phyloP scores from a whole-genome alignment of 2,797 vertebrate species.

The Pteronotus mesoamericanus region DNA sequence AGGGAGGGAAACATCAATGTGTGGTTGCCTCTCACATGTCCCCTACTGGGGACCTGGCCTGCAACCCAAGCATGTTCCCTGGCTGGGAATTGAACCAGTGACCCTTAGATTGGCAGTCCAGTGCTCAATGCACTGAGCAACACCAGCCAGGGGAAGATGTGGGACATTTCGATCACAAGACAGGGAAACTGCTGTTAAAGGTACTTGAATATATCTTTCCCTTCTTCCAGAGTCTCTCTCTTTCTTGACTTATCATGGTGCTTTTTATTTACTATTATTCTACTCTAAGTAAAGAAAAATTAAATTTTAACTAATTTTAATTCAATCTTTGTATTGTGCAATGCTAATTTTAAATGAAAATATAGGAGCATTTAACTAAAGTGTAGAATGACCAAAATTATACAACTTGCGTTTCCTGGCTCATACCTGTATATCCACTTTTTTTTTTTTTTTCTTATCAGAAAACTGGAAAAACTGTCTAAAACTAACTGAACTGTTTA shows the following conservation, averaged over 20 bases:
- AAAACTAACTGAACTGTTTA: not conserved
- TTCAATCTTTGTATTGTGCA: not conserved
- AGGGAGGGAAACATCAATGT: no score
- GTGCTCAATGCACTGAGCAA: no score
- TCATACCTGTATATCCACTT: not conserved
- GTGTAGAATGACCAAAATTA: not conserved
- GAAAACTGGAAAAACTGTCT: not conserved
- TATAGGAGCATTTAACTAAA: not conserved
- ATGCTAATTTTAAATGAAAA: not conserved
- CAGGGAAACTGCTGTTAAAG: not conserved
- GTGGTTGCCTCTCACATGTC: no score
- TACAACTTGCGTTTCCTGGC: not conserved
- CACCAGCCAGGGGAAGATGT: no score
- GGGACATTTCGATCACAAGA: not conserved
- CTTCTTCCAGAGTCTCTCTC: not conserved
- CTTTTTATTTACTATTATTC: not conserved
- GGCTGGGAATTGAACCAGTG: no score
- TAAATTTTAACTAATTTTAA: not conserved
- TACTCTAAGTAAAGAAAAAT: not conserved
- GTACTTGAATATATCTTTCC: not conserved
- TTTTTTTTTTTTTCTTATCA: not conserved
- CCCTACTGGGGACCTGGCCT: no score
- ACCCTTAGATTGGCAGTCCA: no score
- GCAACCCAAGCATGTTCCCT: no score
- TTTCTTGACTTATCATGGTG: not conserved